Conservation (phyloP, 2,797 vertebrate genomes). For the Setipinna tenuifilis region DNA sequence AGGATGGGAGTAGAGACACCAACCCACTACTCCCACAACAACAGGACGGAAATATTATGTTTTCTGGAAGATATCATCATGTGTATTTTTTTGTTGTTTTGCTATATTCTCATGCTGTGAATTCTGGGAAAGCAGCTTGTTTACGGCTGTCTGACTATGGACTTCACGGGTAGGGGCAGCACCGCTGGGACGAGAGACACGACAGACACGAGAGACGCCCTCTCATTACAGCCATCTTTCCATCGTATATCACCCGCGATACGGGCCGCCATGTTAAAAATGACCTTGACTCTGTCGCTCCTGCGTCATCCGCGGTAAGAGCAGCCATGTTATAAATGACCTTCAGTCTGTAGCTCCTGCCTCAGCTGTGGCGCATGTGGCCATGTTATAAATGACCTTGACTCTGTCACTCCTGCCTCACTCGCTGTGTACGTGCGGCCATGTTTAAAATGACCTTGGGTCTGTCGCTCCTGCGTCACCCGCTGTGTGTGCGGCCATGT, state of each 20-base stretch:
- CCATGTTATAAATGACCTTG: neutral
- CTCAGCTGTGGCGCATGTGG: too few species aligned
- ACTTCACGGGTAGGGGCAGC: neutral
- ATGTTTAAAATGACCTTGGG: too few species aligned
- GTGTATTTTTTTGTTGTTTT: neutral
- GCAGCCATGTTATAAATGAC: too few species aligned
- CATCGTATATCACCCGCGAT: neutral
- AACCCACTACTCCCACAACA: too few species aligned
- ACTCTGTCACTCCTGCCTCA: neutral
- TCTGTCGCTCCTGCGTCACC: too few species aligned
- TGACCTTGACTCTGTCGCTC: neutral
- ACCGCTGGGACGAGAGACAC: neutral
- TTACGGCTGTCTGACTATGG: neutral
- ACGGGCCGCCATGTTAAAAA: neutral
- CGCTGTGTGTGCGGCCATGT: too few species aligned
- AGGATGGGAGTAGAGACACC: neutral
- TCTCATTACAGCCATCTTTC: conserved; percentile 16
- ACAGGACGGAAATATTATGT: neutral
- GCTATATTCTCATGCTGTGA: neutral
- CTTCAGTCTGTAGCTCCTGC: neutral
- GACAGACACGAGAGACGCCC: neutral
- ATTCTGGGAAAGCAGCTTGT: neutral
- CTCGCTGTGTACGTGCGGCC: neutral
- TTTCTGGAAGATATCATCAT: neutral
- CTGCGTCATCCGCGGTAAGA: neutral